phyloP scores from a whole-genome alignment of 2,113 vertebrate genomes.

The Gopherus flavomarginatus region DNA sequence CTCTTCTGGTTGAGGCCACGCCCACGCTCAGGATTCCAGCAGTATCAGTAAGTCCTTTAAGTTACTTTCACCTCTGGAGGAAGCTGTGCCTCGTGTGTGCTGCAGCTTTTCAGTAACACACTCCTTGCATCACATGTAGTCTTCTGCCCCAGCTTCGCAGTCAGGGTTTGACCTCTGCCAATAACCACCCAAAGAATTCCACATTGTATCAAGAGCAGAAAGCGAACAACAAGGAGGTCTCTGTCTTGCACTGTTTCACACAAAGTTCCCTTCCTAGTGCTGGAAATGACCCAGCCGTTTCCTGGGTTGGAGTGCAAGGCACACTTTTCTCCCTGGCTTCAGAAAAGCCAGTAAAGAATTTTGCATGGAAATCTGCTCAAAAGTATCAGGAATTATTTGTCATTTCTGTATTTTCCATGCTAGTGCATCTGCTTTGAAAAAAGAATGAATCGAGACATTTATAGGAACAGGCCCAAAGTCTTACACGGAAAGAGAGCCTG shows the following conservation, averaged over 20 bases:
- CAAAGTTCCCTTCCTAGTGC: background rate
- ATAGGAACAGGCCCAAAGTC: background rate
- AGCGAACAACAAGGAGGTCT: background rate
- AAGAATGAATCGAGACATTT: background rate
- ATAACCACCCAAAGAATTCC: background rate
- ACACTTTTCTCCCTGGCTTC: background rate
- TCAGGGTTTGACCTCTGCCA: background rate
- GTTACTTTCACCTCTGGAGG: no score
- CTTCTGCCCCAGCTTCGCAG: background rate
- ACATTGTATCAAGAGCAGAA: background rate
- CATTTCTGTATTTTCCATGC: background rate
- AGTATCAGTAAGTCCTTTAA: no score
- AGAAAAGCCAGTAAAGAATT: background rate
- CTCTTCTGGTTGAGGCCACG: no score
- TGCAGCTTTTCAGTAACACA: background rate
- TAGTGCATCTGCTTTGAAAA: background rate
- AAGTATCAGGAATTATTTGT: background rate
- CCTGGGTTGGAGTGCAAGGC: background rate
- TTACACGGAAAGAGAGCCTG: background rate
- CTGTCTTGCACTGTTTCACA: background rate
- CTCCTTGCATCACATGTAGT: background rate
- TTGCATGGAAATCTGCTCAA: background rate
- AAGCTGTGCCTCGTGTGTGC: background rate
- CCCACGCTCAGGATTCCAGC: no score
- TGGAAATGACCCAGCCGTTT: background rate